Conservation (phyloP, 2,113 vertebrate genomes). For the Peromyscus leucopus region DNA sequence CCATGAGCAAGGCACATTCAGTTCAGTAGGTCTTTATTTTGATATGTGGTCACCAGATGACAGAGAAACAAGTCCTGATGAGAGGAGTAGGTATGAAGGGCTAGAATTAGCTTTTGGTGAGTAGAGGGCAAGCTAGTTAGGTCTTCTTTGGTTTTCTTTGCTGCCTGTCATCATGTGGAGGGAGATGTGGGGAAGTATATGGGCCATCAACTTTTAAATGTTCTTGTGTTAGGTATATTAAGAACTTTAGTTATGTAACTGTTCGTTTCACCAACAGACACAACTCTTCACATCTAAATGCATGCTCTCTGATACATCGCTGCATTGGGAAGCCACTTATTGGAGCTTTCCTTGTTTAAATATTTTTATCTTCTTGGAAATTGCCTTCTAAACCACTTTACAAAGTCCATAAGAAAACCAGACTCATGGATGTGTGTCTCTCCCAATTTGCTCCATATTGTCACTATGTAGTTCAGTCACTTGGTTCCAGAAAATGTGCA, state of each 20-base stretch:
- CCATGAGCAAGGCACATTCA: no score
- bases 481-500: slow-evolving; percentile 21
- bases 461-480: neutral
- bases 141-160: neutral
- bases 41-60: neutral
- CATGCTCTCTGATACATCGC: neutral
- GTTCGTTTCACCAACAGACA: neutral
- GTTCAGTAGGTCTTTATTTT: neutral
- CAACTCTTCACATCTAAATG: slow-evolving; percentile 5
- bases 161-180: neutral
- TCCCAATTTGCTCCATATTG: neutral
- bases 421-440: neutral
- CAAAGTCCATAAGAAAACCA: slow-evolving; percentile 49
- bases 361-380: slow-evolving; percentile 15
- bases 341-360: slow-evolving; percentile 18
- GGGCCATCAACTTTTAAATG: neutral
- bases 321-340: neutral
- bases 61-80: neutral
- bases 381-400: slow-evolving; percentile 27
- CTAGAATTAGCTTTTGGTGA: neutral
- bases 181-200: neutral
- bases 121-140: neutral
- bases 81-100: neutral
- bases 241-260: neutral
- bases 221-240: neutral